These are phyloP conservation scores for Trypoxylon attenuatum DNA, from an alignment of 2,888 invertebrate genomes.

Conservation along the genomic window DNA sequence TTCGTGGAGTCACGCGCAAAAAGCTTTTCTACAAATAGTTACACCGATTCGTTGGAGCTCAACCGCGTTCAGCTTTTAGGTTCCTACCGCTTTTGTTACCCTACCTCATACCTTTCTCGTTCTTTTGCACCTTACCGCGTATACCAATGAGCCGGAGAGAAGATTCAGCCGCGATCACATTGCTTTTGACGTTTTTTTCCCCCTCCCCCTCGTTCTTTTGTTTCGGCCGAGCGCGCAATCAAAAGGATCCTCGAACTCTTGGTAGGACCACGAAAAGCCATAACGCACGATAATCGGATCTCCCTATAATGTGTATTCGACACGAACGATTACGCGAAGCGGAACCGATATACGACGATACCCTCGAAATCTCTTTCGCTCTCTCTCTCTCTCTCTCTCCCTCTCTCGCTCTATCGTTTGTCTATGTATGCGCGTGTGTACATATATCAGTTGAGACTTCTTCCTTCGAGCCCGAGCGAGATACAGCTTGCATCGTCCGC, in stretches of 20 bases:
- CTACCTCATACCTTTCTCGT: slow-evolving; percentile 43
- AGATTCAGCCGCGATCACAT: slow-evolving; percentile 66
- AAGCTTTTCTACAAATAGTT: slow-evolving; percentile 70
- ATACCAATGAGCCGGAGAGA: slow-evolving; percentile 71
- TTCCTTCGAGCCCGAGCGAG: too few species aligned
- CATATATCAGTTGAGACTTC: too few species aligned
- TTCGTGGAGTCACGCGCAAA: slow-evolving; percentile 57
- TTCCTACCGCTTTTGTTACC: slow-evolving; percentile 45
- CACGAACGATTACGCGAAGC: slow-evolving; percentile 56
- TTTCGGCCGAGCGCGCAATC: slow-evolving; percentile 43
- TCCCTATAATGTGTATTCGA: slow-evolving; percentile 26
- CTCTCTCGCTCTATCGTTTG: too few species aligned
- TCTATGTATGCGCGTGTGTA: too few species aligned
- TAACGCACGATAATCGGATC: slow-evolving; percentile 19
- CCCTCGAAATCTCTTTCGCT: too few species aligned
- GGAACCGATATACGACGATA: slow-evolving; percentile 50
- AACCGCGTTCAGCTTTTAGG: slow-evolving; percentile 42
- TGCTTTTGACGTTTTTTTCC: slow-evolving; percentile 37
- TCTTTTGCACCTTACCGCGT: slow-evolving; percentile 59
- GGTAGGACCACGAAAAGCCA: slow-evolving; percentile 29
- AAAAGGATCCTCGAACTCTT: slow-evolving; percentile 43
- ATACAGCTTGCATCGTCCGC: too few species aligned
- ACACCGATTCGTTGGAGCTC: slow-evolving; percentile 56
- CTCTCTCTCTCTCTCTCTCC: too few species aligned
- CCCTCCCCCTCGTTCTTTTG: slow-evolving; percentile 24